Base-by-base conservation (phyloP, 2,113 vertebrate species). In the Sorex araneus region DNA sequence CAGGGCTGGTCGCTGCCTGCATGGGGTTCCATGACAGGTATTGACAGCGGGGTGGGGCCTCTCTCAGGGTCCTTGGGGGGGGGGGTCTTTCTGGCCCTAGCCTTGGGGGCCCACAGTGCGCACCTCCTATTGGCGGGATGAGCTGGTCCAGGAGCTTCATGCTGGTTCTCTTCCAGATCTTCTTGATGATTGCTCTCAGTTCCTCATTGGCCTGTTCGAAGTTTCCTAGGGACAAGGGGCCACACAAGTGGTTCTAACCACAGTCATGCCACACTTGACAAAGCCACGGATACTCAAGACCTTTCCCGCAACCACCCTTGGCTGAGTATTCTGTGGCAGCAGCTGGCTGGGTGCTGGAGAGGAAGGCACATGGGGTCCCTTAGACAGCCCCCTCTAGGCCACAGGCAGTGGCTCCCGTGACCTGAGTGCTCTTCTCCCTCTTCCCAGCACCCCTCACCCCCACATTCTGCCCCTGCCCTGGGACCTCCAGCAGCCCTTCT, bases 121-220 rank as follows among this genome's bases (percentile, higher is more conserved):
- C 69, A 98, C 99, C 99, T 98, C 99, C 99, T 71, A 99, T 99
- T 0, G 99, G 99, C 7, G 99, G 99, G 92, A 99, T 99, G 95
- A 99, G 99, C 97, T 99, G 99, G 97, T 99, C 99, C 84, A 99
- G 95, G 3, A 99, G 98, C 95, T 99, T 99, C 99, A 99, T 99
- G 93, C 99, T 99, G 0, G 99, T 99, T 94, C 99, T 98, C 96
- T 99, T 99, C 99, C 99, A 99, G 97, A 99, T 99, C 90, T 98
- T 97, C 97, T 99, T 99, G 47, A 99, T 99, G 57, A 99, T 99
- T 82, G 99, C 96, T 97, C 99, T 98, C 91, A 99, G 98, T 96
- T 99, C 99, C 97, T 99, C 99, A 0, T 99, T 99, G 87, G 99
- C 98, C 95, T 99, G 98, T 92, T 99, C 99, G 86, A 99, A 99